phyloP scores from a whole-genome alignment of 2,797 vertebrate species.

The Sebastiscus tertius region DNA sequence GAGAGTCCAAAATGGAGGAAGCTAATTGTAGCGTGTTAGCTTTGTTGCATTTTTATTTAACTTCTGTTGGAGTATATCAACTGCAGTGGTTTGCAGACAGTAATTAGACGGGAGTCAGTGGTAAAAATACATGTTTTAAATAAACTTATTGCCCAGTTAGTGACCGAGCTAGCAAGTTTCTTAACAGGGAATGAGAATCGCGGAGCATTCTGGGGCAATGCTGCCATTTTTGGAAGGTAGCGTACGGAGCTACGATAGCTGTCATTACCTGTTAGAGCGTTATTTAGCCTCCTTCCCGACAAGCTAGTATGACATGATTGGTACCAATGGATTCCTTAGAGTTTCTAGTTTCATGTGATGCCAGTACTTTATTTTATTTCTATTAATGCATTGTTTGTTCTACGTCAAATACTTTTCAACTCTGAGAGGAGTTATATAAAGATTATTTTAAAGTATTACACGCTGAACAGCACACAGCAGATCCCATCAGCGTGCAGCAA shows the following conservation, averaged over 20 bases:
- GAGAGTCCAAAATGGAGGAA: background rate
- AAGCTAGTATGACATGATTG: background rate
- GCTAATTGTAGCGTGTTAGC: background rate
- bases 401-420: background rate
- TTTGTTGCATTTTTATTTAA: background rate
- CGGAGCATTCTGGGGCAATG: too few relatives aligned
- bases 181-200: background rate
- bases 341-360: background rate
- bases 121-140: background rate
- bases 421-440: conserved; percentile 38
- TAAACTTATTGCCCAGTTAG: background rate
- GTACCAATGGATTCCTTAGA: background rate
- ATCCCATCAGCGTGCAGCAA: conserved; percentile 47
- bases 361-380: background rate
- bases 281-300: background rate
- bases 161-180: background rate
- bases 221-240: too few relatives aligned
- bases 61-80: background rate
- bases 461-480: conserved; percentile 22
- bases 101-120: background rate
- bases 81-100: background rate
- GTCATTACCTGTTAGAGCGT: background rate
- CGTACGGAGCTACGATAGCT: too few relatives aligned
- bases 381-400: background rate
- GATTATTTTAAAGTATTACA: conserved; percentile 48